Evolutionary conservation across 37 sponge, comb jelly and placozoan species (phyloP).

Genomic region (Petrosia ficiformis): DNA sequence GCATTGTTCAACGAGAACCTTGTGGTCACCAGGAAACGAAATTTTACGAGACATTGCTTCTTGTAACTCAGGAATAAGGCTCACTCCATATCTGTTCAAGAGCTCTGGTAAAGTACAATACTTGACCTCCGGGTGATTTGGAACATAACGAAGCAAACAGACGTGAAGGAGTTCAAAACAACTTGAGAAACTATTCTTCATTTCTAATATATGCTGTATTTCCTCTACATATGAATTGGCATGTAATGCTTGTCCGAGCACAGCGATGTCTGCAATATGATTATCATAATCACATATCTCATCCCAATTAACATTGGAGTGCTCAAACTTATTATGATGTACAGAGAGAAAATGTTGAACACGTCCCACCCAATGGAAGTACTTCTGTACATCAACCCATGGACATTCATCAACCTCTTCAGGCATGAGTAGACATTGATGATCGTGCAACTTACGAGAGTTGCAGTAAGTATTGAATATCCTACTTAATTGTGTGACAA

Average conservation of each 20-base stretch:
- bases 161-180: conserved; percentile 40
- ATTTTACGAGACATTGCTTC: conserved; percentile 20
- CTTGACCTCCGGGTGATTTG: conserved; percentile 35
- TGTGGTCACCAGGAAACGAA: conserved; percentile 33
- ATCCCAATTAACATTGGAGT: conserved; percentile 42
- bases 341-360: conserved; percentile 21
- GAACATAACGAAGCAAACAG: conserved; percentile 32
- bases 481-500: conserved; percentile 19
- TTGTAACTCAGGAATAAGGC: conserved; percentile 18
- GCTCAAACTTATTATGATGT: conserved; percentile 36
- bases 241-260: conserved; percentile 26
- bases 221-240: conserved; percentile 11
- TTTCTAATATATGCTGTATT: not conserved
- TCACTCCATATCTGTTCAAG: conserved; percentile 43
- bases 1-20: not conserved
- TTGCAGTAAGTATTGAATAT: conserved; percentile 37
- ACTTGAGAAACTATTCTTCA: conserved; percentile 10
- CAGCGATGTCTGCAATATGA: not conserved
- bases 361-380: conserved; percentile 57
- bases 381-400: conserved; percentile 29
- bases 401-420: conserved; percentile 3
- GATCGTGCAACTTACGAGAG: conserved; percentile 4
- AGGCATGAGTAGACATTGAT: conserved; percentile 28
- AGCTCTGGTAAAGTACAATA: conserved; percentile 46
- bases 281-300: conserved; percentile 44